phyloP scores from a whole-genome alignment of 2,113 vertebrate genomes.

The Centropus bengalensis region DNA sequence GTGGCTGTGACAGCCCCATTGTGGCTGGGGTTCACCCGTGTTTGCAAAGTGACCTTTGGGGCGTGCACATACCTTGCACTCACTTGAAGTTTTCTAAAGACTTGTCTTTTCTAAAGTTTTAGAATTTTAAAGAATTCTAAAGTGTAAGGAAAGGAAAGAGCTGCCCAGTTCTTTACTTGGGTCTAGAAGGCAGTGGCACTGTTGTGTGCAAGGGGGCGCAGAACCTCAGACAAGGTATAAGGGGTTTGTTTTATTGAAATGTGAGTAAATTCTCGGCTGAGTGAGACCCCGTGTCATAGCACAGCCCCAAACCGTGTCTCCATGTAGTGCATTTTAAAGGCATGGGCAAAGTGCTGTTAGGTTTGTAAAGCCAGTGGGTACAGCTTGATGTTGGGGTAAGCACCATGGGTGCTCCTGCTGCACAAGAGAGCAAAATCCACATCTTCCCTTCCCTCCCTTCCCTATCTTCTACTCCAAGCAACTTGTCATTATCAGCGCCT shows the following conservation, averaged over 20 bases:
- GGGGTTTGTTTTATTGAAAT: rapidly evolving
- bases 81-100: neutral
- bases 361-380: neutral
- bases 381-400: neutral
- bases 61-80: rapidly evolving
- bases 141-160: neutral
- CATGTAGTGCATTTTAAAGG: rapidly evolving
- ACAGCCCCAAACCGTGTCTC: rapidly evolving
- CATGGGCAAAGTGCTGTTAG: rapidly evolving
- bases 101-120: neutral
- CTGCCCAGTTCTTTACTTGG: neutral
- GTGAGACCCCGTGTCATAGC: too few relatives aligned
- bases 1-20: rapidly evolving
- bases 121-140: neutral
- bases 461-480: neutral
- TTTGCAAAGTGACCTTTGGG: neutral
- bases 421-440: neutral
- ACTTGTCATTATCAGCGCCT: neutral
- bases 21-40: neutral
- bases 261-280: neutral
- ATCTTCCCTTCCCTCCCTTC: rapidly evolving
- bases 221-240: rapidly evolving
- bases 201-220: neutral
- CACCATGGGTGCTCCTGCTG: neutral
- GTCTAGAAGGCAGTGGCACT: neutral